Base-by-base conservation (phyloP, 2,888 invertebrate species). In the Idaea straminata region DNA sequence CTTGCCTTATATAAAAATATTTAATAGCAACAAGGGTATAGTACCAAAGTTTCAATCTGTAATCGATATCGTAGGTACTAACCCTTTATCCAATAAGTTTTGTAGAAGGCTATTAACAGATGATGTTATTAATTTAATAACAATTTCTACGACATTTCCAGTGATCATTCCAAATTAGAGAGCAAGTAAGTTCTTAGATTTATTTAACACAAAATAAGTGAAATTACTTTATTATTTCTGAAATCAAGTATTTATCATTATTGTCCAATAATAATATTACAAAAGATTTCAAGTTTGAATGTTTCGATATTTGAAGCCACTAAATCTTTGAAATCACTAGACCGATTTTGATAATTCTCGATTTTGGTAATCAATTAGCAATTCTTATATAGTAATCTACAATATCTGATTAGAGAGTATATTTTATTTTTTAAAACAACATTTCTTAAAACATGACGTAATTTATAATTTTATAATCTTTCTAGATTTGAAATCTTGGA, bases 1-100 rank as follows among this genome's bases (percentile, higher is more conserved):
- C 25, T 10, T 47, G 62, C 35, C 63, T 59, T 65, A 70, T 79
- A 75, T 76, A 77, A 80, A 73, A 70, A 80, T 74, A 75, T 76
- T 73, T 82, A 83, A 84, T 81, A 83, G 82, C 81, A 83, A 78
- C 78, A 80, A 81, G 83, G 84, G 83, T 79, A 75, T 72, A 69
- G 64, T 77, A 77, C 77, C 76, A 75, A 78, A 80, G 81, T 68
- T 77, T 72, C 77, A 79, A 82, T 81, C 75, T 77, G 77, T 78
- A 80, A 81, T 83, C 82, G 77, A 84, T 84, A 80, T 73, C 72
- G 74, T 67, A 72, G 72, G 74, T 77, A 77, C 73, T 75, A 77
- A 83, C 77, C 81, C 79, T 77, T 80, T 74, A 72, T 74, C 75
- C 75, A 78, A 75, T 81, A 80, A 74, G 70, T 72, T 77, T 74